phyloP scores from a whole-genome alignment of 2,797 vertebrate genomes.

The Holocentrus rufus region DNA sequence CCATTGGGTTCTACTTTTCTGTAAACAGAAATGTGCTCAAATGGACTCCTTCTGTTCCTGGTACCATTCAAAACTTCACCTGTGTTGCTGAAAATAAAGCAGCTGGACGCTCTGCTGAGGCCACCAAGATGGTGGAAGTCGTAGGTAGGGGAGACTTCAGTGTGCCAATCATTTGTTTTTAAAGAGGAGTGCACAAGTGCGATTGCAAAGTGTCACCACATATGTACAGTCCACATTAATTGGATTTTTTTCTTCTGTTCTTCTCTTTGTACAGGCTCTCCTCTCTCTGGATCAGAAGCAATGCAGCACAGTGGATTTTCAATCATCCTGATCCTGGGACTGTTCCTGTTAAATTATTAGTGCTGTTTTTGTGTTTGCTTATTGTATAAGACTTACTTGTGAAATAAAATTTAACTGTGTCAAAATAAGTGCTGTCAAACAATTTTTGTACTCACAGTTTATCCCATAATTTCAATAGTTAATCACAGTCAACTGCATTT shows the following conservation, averaged over 20 bases:
- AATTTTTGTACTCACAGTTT: too few species aligned
- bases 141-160: conserved; percentile 35
- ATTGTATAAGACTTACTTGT: too few species aligned
- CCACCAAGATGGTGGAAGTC: conserved; percentile 58
- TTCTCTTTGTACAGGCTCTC: conserved; percentile 23
- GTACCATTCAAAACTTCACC: conserved; percentile 59
- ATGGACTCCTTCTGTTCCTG: conserved; percentile 52
- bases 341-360: conserved; percentile 6
- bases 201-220: too few species aligned
- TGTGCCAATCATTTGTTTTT: too few species aligned
- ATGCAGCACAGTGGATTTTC: conserved; percentile 15
- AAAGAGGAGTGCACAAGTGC: too few species aligned
- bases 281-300: conserved; percentile 41
- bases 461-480: too few species aligned
- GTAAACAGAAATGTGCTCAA: conserved; percentile 32
- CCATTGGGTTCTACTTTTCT: conserved; percentile 38
- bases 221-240: neutral
- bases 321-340: neutral
- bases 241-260: neutral
- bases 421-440: too few species aligned
- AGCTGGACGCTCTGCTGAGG: conserved; percentile 43
- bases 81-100: conserved; percentile 59
- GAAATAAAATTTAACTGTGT: too few species aligned
- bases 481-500: too few species aligned
- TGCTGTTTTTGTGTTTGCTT: neutral